Evolutionary conservation across 2,797 vertebrate genomes (phyloP), one percentile per base, ranked within the genome.

Genomic region (Paguma larvata): DNA sequence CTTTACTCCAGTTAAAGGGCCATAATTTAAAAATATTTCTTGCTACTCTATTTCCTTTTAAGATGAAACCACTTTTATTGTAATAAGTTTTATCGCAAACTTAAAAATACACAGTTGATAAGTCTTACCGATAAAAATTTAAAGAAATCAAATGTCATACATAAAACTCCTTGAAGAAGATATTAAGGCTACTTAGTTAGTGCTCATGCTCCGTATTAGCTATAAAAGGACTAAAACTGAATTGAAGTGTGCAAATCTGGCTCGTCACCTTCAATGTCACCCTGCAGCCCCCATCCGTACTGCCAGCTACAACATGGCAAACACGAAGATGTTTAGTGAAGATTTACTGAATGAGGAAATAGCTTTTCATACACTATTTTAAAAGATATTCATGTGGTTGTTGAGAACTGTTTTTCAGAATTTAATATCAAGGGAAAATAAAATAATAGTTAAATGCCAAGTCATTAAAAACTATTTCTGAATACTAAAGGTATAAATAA

Each of bases 371-470:
- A 16, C 4, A 51, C 27, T 75, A 56, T 84, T 92, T 89, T 82
- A 63, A 72, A 75, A 77, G 32, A 91, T 3, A 65, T 9, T 72
- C 19, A 59, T 15, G 19, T 46, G 48, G 65, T 91, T 51, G 75
- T 4, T 93, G 53, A 88, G 21, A 88, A 90, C 19, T 67, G 79
- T 79, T 96, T 94, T 48, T 62, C 12, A 83, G 70, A 72, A 44
- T 84, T 92, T 75, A 96, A 34, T 53, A 93, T 38, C 38, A 89
- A 75, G 84, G 11, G 21, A 84, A 96, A 95, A 93, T 44, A 94
- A 70, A 89, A 48, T 77, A 65, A 86, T 15, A 91, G 48, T 53
- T 93, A 73, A 80, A 92, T n/a, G 72, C 25, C 77, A 93, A 93
- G 16, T 65, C 14, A 89, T 41, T 85, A 89, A 92, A 5, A 90